phyloP scores from a whole-genome alignment of 2,888 invertebrate species.

The Drosophila meridiana region DNA sequence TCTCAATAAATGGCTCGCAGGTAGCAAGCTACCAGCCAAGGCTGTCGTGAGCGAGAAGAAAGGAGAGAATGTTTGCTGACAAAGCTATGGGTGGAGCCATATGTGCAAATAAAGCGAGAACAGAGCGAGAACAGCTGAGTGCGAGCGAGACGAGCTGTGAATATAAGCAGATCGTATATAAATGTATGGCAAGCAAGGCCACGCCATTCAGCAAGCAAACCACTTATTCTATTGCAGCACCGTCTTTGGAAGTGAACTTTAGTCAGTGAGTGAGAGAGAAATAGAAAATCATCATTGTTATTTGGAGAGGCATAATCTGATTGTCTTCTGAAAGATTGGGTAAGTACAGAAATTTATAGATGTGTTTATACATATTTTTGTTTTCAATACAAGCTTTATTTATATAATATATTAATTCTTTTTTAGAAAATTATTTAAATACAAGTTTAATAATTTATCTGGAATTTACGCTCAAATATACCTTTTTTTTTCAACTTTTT shows the following conservation, averaged over 20 bases:
- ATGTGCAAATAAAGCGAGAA: neutral
- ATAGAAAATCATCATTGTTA: neutral
- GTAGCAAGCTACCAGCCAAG: neutral
- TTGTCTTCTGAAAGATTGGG: neutral
- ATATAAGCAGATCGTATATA: neutral
- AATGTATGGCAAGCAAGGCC: neutral
- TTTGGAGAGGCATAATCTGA: neutral
- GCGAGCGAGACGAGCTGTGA: neutral
- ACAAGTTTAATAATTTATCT: neutral
- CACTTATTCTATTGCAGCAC: no score
- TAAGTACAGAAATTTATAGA: neutral
- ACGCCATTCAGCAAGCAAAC: neutral
- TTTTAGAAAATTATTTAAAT: no score
- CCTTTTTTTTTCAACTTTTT: neutral
- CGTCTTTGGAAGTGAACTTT: neutral
- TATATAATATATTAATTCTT: neutral
- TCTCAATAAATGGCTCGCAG: neutral
- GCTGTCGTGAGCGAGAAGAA: neutral
- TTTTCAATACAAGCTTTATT: neutral
- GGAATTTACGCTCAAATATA: neutral
- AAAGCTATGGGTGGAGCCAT: no score
- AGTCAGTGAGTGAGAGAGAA: neutral
- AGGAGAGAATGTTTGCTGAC: neutral
- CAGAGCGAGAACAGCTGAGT: no score
- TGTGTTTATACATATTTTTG: neutral